Base-by-base conservation (phyloP, 2,113 vertebrate genomes). In the Heloderma charlesbogerti region DNA sequence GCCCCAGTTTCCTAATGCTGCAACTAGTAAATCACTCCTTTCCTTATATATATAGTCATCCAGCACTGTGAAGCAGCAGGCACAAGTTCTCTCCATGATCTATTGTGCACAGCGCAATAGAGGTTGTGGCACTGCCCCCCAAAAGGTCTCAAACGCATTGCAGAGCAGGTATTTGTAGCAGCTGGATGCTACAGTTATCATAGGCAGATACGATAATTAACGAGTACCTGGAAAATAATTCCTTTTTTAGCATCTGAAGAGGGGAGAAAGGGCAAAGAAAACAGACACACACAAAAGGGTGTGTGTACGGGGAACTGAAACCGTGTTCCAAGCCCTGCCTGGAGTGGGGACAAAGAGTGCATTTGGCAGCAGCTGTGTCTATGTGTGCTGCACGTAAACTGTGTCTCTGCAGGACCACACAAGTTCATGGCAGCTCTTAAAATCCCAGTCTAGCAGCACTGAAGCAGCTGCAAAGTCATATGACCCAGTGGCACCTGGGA, bases 321-420 rank as follows among this genome's bases (percentile, higher is more conserved):
- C 74, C 12, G 16, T n/a, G 16, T 71, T 90, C 91, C 81, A 4
- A 93, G 75, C 95, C 71, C 83, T 87, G 88, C 94, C 91, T 3
- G 92, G 20, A 92, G 91, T 5, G 34, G 88, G 97, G 96, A 94
- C 88, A 94, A 93, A 93, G 91, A 91, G 92, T 95, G 96, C 92
- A 94, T 94, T 95, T 95, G 90, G 93, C 93, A 89, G 84, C 80
- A 72, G 88, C 92, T 72, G 77, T 45, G 71, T 18, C 34, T 71
- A 0, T 0, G 89, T 81, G 80, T 93, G 45, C 92, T 1, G 25
- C 94, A 95, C 63, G 15, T 94, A 95, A 91, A 74, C 80, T 96
- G 85, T 1, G 5, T 92, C 94, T 96, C 94, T 97, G 95, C 95
- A 96, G 96, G 97, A 96, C 96, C 97, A 97, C 97, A 96, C 97